These are phyloP conservation scores for Dexiosoma caninum DNA, from an alignment of 2,888 invertebrate genomes.

Conservation along the genomic window DNA sequence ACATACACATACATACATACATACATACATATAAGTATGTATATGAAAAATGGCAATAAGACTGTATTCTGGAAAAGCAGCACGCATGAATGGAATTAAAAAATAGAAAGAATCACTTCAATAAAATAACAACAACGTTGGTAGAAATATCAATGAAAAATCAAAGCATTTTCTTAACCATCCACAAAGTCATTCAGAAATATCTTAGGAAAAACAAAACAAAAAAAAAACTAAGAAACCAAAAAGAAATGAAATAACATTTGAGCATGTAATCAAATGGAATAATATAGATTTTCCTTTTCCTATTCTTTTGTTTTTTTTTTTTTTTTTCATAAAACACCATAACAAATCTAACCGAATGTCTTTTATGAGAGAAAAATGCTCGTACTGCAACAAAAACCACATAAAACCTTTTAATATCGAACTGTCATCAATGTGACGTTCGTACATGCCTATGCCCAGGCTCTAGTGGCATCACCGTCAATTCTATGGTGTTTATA, in stretches of 20 bases:
- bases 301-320: no score
- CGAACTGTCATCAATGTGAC: not conserved
- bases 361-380: not conserved
- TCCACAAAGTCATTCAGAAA: not conserved
- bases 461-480: constrained; percentile 29
- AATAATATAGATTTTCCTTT: constrained; percentile 24
- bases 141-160: constrained; percentile 35
- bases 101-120: not conserved
- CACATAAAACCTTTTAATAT: constrained; percentile 14
- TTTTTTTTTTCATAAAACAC: not conserved
- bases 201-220: no score
- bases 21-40: no score
- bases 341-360: constrained; percentile 26
- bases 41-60: no score
- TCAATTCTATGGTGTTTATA: no score
- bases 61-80: constrained; percentile 29
- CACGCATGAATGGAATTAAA: constrained; percentile 49
- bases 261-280: constrained; percentile 49
- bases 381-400: not conserved
- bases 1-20: no score
- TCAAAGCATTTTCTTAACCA: constrained; percentile 18
- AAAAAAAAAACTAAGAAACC: not conserved
- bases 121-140: not conserved
- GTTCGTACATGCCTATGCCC: constrained; percentile 28
- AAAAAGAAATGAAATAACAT: constrained; percentile 33